phyloP scores from a whole-genome alignment of 2,888 invertebrate species.

The Ichneumoninae sp. region DNA sequence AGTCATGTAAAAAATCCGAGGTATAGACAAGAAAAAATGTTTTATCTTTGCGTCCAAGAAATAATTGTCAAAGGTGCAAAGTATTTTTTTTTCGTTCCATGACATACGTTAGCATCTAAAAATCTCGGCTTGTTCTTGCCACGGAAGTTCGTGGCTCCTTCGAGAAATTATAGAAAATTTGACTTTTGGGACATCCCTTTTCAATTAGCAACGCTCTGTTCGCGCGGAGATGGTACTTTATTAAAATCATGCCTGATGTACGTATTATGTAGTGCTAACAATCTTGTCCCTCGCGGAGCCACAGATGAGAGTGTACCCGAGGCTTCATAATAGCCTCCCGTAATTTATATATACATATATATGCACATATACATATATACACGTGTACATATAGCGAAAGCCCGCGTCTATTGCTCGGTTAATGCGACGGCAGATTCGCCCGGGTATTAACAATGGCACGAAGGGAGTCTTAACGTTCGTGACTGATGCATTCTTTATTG shows the following conservation, averaged over 20 bases:
- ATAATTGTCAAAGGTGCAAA: too few species aligned
- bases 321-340: neutral
- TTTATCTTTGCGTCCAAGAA: too few species aligned
- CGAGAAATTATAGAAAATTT: neutral
- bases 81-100: neutral
- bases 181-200: conserved; percentile 17
- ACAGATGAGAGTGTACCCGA: conserved; percentile 1
- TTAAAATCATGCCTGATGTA: conserved; percentile 19
- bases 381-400: neutral
- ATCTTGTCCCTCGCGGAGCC: neutral
- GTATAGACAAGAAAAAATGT: too few species aligned
- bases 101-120: neutral
- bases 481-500: conserved; percentile 63
- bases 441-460: conserved; percentile 51
- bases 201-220: conserved; percentile 22
- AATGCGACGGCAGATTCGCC: conserved; percentile 25
- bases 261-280: conserved; percentile 15
- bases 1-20: too few species aligned
- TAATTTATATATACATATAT: conserved; percentile 8
- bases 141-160: neutral
- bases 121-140: neutral
- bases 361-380: neutral
- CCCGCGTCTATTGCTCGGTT: conserved; percentile 11
- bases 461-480: conserved; percentile 48
- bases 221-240: neutral